Conservation (phyloP, 2,113 vertebrate genomes). For the Actenoides hombroni region DNA sequence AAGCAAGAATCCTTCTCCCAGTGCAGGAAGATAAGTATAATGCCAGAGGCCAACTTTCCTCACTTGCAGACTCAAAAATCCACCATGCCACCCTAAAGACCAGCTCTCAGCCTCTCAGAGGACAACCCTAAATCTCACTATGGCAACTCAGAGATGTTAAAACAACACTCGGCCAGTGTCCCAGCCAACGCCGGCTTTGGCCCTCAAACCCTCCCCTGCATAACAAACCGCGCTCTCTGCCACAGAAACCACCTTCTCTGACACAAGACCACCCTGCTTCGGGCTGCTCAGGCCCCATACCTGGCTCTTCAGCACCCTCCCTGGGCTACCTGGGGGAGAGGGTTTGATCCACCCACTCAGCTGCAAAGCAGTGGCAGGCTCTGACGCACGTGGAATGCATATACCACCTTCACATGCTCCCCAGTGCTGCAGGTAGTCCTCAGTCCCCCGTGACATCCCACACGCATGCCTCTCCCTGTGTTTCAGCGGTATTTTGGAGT, state of each 20-base stretch:
- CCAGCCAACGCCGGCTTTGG: rapidly evolving
- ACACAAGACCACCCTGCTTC: rapidly evolving
- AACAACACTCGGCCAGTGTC: background rate
- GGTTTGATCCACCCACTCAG: rapidly evolving
- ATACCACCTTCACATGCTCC: rapidly evolving
- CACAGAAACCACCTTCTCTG: background rate
- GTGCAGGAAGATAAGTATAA: rapidly evolving
- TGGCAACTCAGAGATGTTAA: background rate
- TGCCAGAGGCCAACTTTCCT: background rate
- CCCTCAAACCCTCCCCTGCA: background rate
- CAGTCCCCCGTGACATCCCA: rapidly evolving
- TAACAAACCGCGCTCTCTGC: background rate
- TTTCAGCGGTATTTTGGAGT: rapidly evolving
- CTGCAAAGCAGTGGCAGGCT: background rate
- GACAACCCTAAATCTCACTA: rapidly evolving
- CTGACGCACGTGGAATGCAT: rapidly evolving
- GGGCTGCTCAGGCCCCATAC: rapidly evolving
- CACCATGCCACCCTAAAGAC: background rate
- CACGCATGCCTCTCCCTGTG: rapidly evolving
- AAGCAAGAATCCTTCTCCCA: background rate
- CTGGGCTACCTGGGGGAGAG: background rate
- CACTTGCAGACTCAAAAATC: background rate
- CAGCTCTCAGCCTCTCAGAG: background rate
- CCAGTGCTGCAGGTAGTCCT: background rate
- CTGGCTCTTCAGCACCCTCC: background rate